A percentile compares a stretch with the other conserved stretches of the same genome.
Evolutionary conservation across 2,888 invertebrate species (phyloP).

Genomic region (Lithophane socia): DNA sequence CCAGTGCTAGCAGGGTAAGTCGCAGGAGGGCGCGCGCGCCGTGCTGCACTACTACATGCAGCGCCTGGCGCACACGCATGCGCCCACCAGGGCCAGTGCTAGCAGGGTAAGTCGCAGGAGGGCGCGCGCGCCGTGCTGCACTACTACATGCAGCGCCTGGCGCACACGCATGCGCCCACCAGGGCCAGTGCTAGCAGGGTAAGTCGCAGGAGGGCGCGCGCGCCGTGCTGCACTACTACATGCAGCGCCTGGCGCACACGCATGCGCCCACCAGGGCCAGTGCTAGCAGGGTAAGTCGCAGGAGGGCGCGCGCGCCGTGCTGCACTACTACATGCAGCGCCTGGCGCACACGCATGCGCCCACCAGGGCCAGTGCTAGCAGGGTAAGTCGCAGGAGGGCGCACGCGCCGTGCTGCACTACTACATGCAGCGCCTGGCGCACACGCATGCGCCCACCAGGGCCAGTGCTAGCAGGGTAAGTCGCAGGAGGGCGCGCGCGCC

Average conservation of each 20-base stretch:
- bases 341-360: conserved; percentile 93
- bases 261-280: conserved; percentile 94
- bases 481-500: conserved; percentile 93
- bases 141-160: too few relatives aligned
- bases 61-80: conserved; percentile 2
- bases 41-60: conserved; percentile 3
- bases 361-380: background rate
- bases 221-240: conserved; percentile 97
- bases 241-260: conserved; percentile 95
- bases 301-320: conserved; percentile 3
- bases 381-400: too few relatives aligned
- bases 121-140: background rate
- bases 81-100: background rate
- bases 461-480: conserved; percentile 59
- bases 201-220: conserved; percentile 91
- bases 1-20: background rate
- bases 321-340: conserved; percentile 94
- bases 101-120: background rate
- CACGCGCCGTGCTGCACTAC: background rate
- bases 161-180: too few relatives aligned
- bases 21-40: background rate
- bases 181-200: too few relatives aligned
- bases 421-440: conserved; percentile 1
- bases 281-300: conserved; percentile 91
- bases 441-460: background rate